phyloP scores from a whole-genome alignment of 2,888 invertebrate genomes.

The Cephus nigrinus region DNA sequence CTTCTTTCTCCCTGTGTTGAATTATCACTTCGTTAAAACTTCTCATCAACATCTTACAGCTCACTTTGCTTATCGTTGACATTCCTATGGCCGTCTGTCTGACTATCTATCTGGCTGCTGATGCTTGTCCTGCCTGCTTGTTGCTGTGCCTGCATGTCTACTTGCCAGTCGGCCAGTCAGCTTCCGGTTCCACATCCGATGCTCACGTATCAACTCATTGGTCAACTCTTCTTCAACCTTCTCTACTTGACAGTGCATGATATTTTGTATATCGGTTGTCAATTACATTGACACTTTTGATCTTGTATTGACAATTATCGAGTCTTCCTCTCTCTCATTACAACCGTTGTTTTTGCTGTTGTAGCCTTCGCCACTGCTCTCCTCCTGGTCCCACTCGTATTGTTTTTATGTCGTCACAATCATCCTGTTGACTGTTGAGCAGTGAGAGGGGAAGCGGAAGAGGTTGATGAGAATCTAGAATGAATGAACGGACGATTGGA shows the following conservation, averaged over 20 bases:
- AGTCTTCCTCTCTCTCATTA: background rate
- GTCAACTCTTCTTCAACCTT: conserved; percentile 6
- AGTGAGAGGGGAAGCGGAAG: background rate
- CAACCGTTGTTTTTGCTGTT: background rate
- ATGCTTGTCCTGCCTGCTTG: background rate
- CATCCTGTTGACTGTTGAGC: background rate
- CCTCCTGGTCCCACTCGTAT: background rate
- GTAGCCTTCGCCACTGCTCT: background rate
- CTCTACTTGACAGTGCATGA: conserved; percentile 33
- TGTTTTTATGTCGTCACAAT: background rate
- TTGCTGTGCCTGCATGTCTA: conserved; percentile 22
- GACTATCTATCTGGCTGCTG: background rate
- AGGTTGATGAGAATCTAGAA: background rate
- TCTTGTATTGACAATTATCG: background rate
- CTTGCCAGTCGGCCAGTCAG: conserved; percentile 65
- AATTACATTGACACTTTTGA: background rate
- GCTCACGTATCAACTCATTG: conserved; percentile 12
- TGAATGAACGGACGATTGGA: background rate
- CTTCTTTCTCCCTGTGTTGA: background rate
- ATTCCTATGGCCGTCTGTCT: background rate
- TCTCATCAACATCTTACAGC: background rate
- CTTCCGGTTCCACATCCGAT: background rate
- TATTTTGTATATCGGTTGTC: conserved; percentile 23
- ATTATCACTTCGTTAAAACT: background rate
- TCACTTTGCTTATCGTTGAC: background rate